Evolutionary conservation across 2,113 vertebrate species (phyloP), one percentile per base, ranked within the genome.

Genomic region (Bubo scandiacus): DNA sequence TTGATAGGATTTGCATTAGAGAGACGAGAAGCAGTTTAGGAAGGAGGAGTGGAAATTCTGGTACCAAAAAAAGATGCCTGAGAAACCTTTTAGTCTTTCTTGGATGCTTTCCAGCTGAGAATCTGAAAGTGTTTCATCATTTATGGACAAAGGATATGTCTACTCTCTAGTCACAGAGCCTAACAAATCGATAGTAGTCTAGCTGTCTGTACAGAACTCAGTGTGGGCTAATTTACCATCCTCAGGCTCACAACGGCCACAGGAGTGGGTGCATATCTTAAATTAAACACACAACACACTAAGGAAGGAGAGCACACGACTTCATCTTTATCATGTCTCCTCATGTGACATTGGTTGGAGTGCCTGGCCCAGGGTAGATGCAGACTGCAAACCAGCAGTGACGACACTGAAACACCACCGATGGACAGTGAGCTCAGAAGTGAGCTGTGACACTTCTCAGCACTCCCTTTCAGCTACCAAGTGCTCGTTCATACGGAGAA

Each of bases 1-100:
- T 94, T 89, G 81, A 92, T 94, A 42, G 72, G 77, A 77, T 92
- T 95, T 97, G 77, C 91, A 94, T 93, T 91, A 94, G 61, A n/a
- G 86, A 91, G 43, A 72, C 11, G 11, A 73, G 61, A 16, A 79
- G 81, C 86, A 61, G 68, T 79, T 88, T 12, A 63, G 62, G 73
- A 58, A 94, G 77, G 67, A 79, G 49, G 34, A 86, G 66, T 72
- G 62, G 71, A 88, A 96, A 92, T 85, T 78, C 89, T 91, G 70
- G 38, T 51, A 81, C 52, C 71, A 73, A 73, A 88, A 92, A 90
- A 79, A 86, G 77, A 74, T 27, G 68, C 47, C 80, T 11, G 4
- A 81, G 57, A 94, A 95, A 55, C 94, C 81, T 94, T 95, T 96
- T 81, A 91, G 83, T 92, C 54, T 68, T 65, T 81, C 72, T 83